A percentile compares a stretch with the other conserved stretches of the same genome.
Conservation (phyloP, 92 coral and sea anemone genomes). For the Pocillopora meandrina region DNA sequence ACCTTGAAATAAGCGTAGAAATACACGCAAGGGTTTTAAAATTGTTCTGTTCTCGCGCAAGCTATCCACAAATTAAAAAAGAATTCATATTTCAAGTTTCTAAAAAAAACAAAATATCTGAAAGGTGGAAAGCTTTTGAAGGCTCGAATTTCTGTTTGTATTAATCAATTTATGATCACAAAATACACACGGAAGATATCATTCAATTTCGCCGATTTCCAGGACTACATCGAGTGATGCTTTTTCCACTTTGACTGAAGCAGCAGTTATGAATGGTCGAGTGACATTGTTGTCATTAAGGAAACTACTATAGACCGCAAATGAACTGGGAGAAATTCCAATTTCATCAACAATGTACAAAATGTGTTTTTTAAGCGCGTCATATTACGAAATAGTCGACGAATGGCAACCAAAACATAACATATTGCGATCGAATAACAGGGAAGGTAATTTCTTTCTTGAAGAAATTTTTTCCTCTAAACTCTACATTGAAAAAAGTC, state of each 20-base stretch:
- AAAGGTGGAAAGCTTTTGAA: constrained; percentile 17
- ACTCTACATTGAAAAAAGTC: constrained; percentile 8
- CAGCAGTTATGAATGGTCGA: constrained; percentile 62
- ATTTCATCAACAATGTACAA: constrained; percentile 47
- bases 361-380: background rate
- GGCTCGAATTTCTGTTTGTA: constrained; percentile 24
- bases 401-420: background rate
- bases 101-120: constrained; percentile 33
- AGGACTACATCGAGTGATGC: background rate
- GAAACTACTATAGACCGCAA: constrained; percentile 55
- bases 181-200: constrained; percentile 22
- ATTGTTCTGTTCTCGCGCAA: background rate
- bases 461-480: background rate
- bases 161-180: constrained; percentile 34
- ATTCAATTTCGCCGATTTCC: constrained; percentile 15
- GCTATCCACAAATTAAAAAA: background rate
- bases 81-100: constrained; percentile 25
- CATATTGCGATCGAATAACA: background rate
- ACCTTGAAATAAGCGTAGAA: background rate
- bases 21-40: background rate
- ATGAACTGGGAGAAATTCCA: constrained; percentile 70
- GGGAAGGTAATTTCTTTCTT: background rate
- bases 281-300: constrained; percentile 56
- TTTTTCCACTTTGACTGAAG: background rate
- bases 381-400: constrained; percentile 8